Base-by-base conservation (phyloP, 2,888 invertebrate species). In the Philhelius pedissequus region DNA sequence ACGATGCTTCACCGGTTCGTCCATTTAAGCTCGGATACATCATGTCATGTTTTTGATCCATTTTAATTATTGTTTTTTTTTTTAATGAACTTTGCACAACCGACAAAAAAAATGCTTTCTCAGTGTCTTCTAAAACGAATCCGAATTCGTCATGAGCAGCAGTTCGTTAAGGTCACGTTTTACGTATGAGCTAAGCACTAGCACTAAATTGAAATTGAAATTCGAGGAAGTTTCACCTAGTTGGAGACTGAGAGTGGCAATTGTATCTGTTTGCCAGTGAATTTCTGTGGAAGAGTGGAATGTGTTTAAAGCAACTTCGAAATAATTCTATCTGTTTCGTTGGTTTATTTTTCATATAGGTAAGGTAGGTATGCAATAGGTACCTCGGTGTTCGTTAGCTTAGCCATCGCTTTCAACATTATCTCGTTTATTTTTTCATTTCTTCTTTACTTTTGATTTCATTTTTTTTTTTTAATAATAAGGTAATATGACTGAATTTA, bases 11-110 rank as follows among this genome's bases (percentile, higher is more conserved):
- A 18, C 18, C 48, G 18, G 56, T 20, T n/a, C 76, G 48, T 38
- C 78, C 74, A n/a, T 6, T 68, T 77, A 90, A 87, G 45, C 88
- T 88, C n/a, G 90, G 91, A 88, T 90, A 90, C 13, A 90, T 87
- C 91, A 90, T 90, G 32, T 90, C 89, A 69, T 89, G 90, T 86
- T 90, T 90, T 75, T 90, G 90, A 87, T 90, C 91, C 90, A 90
- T 89, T 75, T 73, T 40, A n/a, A n/a, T n/a, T n/a, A n/a, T 20
- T 20, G 3, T 48, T 40, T 4, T 25, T 27, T 60, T 22, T 38
- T 56, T 20, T 35, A 40, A 52, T 54, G 6, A 48, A 64, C 22
- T 64, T 45, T 15, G n/a, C 38, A 32, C 18, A 32, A 48, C 13
- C 22, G 48, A 48, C 2, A 48, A 27, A 54, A 4, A 20, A 64